Conservation (phyloP, 2,888 invertebrate species). For the Acanthosepion esculentum region DNA sequence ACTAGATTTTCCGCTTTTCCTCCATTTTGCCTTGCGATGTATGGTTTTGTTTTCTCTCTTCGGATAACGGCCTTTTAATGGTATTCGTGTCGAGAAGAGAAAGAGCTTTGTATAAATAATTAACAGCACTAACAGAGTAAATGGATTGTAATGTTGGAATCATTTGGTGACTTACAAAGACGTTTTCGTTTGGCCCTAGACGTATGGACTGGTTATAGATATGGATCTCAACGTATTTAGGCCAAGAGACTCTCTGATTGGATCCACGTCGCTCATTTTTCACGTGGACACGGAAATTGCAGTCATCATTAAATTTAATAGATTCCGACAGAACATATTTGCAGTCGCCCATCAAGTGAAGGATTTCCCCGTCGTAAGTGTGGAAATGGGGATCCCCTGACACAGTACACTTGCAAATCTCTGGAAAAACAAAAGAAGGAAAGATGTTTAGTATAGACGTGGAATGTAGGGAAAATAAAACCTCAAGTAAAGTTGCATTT, state of each 20-base stretch:
- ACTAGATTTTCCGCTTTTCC: too few relatives aligned
- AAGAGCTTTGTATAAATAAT: too few relatives aligned
- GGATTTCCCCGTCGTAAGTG: constrained; percentile 49
- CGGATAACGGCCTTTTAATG: too few relatives aligned
- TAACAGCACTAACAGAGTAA: too few relatives aligned
- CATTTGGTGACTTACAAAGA: constrained; percentile 49
- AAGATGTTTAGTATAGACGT: too few relatives aligned
- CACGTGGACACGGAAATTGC: constrained; percentile 51
- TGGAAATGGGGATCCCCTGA: constrained; percentile 53
- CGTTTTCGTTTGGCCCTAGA: constrained; percentile 48
- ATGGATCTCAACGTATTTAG: constrained; percentile 48
- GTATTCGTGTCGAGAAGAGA: too few relatives aligned
- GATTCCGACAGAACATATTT: constrained; percentile 50
- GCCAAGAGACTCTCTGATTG: constrained; percentile 48
- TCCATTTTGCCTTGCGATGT: too few relatives aligned
- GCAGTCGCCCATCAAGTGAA: constrained; percentile 51
- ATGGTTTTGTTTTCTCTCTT: too few relatives aligned
- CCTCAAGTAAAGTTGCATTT: too few relatives aligned
- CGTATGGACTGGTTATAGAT: constrained; percentile 50
- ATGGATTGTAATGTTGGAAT: not conserved
- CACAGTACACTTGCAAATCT: constrained; percentile 51
- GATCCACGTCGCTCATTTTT: constrained; percentile 51
- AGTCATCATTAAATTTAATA: constrained; percentile 44
- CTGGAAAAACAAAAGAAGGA: not conserved
- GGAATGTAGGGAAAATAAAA: too few relatives aligned